These are phyloP conservation scores for Enteromius unitaeniatus DNA, from an alignment of 2,797 vertebrate genomes.

Conservation along the genomic window DNA sequence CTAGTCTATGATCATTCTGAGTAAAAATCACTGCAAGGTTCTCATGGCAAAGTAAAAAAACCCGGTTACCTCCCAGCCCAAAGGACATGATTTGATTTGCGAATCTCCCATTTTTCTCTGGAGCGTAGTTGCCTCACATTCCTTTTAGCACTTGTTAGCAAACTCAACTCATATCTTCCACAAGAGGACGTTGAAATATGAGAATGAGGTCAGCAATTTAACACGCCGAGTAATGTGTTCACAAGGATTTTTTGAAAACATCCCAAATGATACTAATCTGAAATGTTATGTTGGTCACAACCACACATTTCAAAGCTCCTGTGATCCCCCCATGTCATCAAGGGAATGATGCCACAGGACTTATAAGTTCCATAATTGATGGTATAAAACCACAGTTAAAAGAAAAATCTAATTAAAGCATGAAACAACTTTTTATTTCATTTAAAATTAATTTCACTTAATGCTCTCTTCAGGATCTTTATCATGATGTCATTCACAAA, in stretches of 20 bases:
- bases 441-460: neutral
- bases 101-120: conserved; percentile 18
- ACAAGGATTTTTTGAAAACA: conserved; percentile 9
- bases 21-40: conserved; percentile 1
- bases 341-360: neutral
- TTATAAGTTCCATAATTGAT: neutral
- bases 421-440: neutral
- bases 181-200: conserved; percentile 3
- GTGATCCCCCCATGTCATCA: too few species aligned
- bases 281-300: neutral
- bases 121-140: conserved; percentile 40
- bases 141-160: neutral
- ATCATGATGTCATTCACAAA: neutral
- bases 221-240: neutral
- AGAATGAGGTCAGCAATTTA: conserved; percentile 9
- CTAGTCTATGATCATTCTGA: conserved; percentile 4
- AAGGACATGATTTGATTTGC: conserved; percentile 18
- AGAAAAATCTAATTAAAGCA: neutral
- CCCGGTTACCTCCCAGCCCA: neutral
- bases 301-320: conserved; percentile 11
- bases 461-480: neutral
- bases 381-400: neutral
- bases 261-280: conserved; percentile 4
- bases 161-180: conserved; percentile 19
- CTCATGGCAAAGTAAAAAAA: neutral